Percentiles rank a stretch among this genome's conserved stretches.
Conservation (phyloP, 1,140 invertebrate genomes). For the Eulimnadia texana region DNA sequence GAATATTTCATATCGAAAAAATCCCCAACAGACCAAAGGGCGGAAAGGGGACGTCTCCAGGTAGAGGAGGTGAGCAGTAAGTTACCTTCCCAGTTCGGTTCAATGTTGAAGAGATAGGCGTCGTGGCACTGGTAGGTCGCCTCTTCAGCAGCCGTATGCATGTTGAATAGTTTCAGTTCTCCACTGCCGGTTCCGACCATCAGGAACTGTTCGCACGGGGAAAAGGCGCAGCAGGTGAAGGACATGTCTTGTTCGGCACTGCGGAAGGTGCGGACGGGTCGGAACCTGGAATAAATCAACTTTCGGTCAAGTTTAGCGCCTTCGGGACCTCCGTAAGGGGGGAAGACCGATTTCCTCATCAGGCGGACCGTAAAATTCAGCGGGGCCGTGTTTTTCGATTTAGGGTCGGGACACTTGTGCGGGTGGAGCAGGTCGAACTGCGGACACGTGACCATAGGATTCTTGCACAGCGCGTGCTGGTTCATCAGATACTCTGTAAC, state of each 20-base stretch:
- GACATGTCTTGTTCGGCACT: constrained; percentile 58
- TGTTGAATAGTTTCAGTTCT: constrained; percentile 73
- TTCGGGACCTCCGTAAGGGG: constrained; percentile 32
- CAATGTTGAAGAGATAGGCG: constrained; percentile 63
- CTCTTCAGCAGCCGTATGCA: constrained; percentile 61
- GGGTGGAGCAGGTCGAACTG: constrained; percentile 77
- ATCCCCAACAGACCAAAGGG: constrained; percentile 61
- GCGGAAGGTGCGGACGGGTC: constrained; percentile 66
- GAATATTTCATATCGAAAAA: constrained; percentile 54
- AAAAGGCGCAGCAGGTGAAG: constrained; percentile 67
- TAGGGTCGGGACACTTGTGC: constrained; percentile 83
- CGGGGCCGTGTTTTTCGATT: constrained; percentile 50
- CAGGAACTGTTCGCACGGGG: constrained; percentile 59
- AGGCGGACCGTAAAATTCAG: constrained; percentile 49
- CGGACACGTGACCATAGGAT: constrained; percentile 78
- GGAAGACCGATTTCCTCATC: constrained; percentile 22
- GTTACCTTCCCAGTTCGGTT: constrained; percentile 53
- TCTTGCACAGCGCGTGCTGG: constrained; percentile 86
- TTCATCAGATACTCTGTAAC: constrained; percentile 91
- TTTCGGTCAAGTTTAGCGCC: constrained; percentile 51
- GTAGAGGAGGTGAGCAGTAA: constrained; percentile 71
- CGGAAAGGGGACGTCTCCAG: constrained; percentile 65
- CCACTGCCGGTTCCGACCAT: constrained; percentile 74
- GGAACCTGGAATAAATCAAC: constrained; percentile 76
- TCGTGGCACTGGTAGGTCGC: constrained; percentile 64